Percentiles rank a stretch among this genome's conserved stretches.
phyloP scores from a whole-genome alignment of 1,140 invertebrate species.

The Zaprionus gabonicus region DNA sequence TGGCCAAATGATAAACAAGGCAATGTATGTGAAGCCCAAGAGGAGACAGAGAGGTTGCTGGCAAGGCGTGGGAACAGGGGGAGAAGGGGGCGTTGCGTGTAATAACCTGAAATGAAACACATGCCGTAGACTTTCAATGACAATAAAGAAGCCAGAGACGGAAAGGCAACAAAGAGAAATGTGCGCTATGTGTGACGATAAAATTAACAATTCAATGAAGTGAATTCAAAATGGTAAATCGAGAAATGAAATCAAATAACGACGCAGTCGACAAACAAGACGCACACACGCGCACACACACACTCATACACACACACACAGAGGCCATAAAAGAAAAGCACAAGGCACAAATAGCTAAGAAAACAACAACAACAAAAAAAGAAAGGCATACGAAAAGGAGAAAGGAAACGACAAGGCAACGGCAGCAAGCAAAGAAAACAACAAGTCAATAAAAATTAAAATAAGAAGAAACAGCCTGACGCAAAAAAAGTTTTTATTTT shows the following conservation, averaged over 20 bases:
- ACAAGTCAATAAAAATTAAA: conserved; percentile 73
- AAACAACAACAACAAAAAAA: conserved; percentile 5
- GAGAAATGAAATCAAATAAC: conserved; percentile 70
- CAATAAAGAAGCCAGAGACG: conserved; percentile 58
- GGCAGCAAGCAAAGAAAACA: conserved; percentile 25
- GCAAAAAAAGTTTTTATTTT: conserved; percentile 61
- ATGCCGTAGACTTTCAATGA: conserved; percentile 59
- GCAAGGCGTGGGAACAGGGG: neutral
- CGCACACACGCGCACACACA: conserved; percentile 29
- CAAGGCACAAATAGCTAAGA: conserved; percentile 28
- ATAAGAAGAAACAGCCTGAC: conserved; percentile 53
- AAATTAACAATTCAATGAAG: conserved; percentile 82
- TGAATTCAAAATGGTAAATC: conserved; percentile 77
- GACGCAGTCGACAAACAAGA: conserved; percentile 35
- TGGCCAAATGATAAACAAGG: conserved; percentile 55
- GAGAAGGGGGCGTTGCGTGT: conserved; percentile 27
- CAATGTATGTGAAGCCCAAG: neutral
- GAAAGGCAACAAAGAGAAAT: conserved; percentile 37
- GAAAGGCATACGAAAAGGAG: conserved; percentile 15
- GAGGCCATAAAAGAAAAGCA: conserved; percentile 57
- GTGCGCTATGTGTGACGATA: conserved; percentile 36
- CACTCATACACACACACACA: conserved; percentile 32
- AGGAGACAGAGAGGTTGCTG: neutral
- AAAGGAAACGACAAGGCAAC: neutral
- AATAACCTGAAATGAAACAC: conserved; percentile 73